Evolutionary conservation across 2,113 vertebrate genomes (phyloP).

Genomic region (Leiothrix lutea): DNA sequence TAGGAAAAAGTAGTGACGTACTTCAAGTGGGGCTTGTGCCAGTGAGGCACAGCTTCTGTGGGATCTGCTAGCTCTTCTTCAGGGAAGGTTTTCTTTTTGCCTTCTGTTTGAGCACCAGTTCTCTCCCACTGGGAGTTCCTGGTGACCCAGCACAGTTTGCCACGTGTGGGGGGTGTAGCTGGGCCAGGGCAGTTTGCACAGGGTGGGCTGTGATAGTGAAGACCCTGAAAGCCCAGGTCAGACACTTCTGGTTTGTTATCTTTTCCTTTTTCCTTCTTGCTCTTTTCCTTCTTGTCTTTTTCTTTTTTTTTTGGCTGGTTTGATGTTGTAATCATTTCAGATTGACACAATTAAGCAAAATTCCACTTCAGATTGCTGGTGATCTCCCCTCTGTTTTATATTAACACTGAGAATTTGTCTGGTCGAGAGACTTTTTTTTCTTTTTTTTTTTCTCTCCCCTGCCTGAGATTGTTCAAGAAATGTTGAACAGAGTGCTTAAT

Average conservation of each 20-base stretch:
- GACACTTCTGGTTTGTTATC: background rate
- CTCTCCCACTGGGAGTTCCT: background rate
- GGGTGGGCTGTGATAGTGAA: background rate
- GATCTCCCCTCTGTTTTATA: background rate
- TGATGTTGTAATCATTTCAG: background rate
- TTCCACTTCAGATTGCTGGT: background rate
- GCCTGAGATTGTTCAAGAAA: slow-evolving; percentile 42
- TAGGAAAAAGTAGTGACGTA: background rate
- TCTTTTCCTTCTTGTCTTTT: background rate
- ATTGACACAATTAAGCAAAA: background rate
- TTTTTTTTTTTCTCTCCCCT: background rate
- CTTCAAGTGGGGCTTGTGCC: background rate
- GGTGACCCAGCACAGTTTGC: background rate
- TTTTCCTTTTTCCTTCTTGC: background rate
- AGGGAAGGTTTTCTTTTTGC: background rate
- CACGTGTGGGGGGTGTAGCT: fast-evolving
- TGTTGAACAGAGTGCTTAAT: slow-evolving; percentile 57
- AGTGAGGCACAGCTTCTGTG: background rate
- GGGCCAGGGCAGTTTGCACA: background rate
- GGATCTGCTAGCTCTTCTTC: background rate
- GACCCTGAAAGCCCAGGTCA: background rate
- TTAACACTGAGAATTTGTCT: slow-evolving; percentile 27
- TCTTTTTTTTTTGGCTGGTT: background rate
- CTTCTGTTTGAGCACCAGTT: background rate
- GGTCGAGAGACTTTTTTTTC: background rate